Percentiles rank a stretch among this genome's conserved stretches.
Evolutionary conservation across 2,113 vertebrate species (phyloP).

Genomic region (Apistogramma diplotaenia): DNA sequence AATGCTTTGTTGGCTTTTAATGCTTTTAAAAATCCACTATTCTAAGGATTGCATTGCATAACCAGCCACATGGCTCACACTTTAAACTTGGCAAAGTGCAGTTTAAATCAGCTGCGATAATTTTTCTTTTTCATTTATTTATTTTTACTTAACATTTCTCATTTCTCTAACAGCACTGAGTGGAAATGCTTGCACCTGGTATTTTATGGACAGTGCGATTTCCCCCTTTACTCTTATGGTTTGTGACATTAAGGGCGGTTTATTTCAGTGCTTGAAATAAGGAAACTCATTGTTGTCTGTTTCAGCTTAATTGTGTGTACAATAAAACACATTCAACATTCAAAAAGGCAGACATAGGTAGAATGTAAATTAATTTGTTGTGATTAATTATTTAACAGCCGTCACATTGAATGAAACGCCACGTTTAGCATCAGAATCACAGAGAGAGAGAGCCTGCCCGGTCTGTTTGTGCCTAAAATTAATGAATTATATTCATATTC

Average conservation of each 20-base stretch:
- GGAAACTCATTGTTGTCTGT: neutral
- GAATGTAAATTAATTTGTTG: neutral
- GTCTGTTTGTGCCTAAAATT: constrained; percentile 36
- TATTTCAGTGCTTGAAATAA: neutral
- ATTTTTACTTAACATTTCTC: neutral
- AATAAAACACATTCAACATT: neutral
- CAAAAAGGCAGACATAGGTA: neutral
- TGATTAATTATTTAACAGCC: neutral
- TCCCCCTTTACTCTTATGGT: neutral
- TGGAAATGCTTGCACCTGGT: neutral
- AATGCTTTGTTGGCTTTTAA: neutral
- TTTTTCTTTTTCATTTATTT: neutral
- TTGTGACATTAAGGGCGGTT: neutral
- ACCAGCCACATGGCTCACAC: constrained; percentile 1
- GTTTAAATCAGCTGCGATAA: neutral
- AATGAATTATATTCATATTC: constrained; percentile 59
- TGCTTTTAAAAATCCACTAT: neutral
- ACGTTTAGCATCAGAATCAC: neutral
- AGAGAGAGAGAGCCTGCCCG: neutral
- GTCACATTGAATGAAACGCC: neutral
- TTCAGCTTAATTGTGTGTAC: neutral
- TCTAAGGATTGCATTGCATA: neutral
- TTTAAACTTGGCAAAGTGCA: neutral
- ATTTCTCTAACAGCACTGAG: neutral
- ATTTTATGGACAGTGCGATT: neutral